A percentile compares a stretch with the other conserved stretches of the same genome.
Conservation (phyloP, 2,113 vertebrate genomes). For the Marcusenius ussheri region DNA sequence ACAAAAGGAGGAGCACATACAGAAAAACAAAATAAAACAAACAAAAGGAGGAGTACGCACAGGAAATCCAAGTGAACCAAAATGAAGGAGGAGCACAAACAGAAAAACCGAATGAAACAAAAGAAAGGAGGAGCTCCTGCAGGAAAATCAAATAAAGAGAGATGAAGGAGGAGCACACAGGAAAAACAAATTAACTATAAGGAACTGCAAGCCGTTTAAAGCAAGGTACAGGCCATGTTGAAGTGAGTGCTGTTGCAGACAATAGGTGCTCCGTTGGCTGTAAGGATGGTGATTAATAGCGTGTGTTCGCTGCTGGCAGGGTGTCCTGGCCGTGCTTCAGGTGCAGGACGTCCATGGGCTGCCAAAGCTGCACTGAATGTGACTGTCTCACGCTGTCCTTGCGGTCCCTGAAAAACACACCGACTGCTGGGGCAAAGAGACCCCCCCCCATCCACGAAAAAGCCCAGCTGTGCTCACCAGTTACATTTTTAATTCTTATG, state of each 20-base stretch:
- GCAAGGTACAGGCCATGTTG: conserved; percentile 49
- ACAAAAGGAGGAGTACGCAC: background rate
- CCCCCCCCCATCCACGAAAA: background rate
- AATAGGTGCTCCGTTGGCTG: conserved; percentile 59
- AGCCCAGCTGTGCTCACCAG: conserved; percentile 23
- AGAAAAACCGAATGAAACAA: background rate
- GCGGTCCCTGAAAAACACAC: conserved; percentile 25
- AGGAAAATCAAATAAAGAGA: background rate
- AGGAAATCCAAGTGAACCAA: background rate
- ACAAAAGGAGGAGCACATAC: background rate
- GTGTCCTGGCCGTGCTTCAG: conserved; percentile 33
- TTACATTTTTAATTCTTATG: conserved; percentile 47
- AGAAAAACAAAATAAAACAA: background rate
- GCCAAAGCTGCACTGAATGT: conserved; percentile 3
- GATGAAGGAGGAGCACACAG: background rate
- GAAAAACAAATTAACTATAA: background rate
- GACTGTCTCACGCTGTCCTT: background rate
- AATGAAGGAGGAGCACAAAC: background rate
- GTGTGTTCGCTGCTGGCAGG: conserved; percentile 58
- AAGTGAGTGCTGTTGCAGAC: conserved; percentile 50
- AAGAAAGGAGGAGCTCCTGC: background rate
- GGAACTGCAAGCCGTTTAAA: background rate
- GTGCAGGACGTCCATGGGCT: background rate
- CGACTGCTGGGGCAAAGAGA: conserved; percentile 34
- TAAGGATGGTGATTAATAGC: conserved; percentile 64